phyloP scores from a whole-genome alignment of 2,888 invertebrate species.

The Plagiodera versicolora region DNA sequence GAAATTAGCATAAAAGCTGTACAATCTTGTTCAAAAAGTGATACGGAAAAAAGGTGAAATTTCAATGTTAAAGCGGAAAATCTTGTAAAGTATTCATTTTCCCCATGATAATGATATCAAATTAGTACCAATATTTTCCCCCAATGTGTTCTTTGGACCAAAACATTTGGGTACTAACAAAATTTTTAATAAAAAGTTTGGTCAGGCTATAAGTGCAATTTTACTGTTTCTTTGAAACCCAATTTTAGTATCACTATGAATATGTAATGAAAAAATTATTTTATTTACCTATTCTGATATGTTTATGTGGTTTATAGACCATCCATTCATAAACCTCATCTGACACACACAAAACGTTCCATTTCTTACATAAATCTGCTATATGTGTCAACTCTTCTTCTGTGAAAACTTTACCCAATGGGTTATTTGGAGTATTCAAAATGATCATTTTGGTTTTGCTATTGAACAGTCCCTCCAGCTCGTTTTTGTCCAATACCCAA shows the following conservation, averaged over 20 bases:
- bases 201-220: no score
- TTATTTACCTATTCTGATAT: slow-evolving; percentile 82
- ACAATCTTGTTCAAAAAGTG: no score
- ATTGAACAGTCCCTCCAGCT: slow-evolving; percentile 80
- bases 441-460: slow-evolving; percentile 91
- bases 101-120: no score
- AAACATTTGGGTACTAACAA: no score
- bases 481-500: slow-evolving; percentile 84
- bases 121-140: no score
- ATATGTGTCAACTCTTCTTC: slow-evolving; percentile 71
- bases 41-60: no score
- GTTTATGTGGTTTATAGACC: slow-evolving; percentile 78
- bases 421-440: slow-evolving; percentile 98
- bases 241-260: background rate
- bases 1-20: no score
- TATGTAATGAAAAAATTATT: background rate
- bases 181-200: no score
- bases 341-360: slow-evolving; percentile 87
- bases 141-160: no score
- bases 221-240: no score
- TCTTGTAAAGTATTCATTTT: no score
- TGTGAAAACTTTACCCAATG: slow-evolving; percentile 88
- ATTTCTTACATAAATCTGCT: slow-evolving; percentile 87
- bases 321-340: slow-evolving; percentile 99
- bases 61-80: no score